These are phyloP conservation scores for Musca vetustissima DNA, from an alignment of 1,140 invertebrate genomes.

Conservation along the genomic window DNA sequence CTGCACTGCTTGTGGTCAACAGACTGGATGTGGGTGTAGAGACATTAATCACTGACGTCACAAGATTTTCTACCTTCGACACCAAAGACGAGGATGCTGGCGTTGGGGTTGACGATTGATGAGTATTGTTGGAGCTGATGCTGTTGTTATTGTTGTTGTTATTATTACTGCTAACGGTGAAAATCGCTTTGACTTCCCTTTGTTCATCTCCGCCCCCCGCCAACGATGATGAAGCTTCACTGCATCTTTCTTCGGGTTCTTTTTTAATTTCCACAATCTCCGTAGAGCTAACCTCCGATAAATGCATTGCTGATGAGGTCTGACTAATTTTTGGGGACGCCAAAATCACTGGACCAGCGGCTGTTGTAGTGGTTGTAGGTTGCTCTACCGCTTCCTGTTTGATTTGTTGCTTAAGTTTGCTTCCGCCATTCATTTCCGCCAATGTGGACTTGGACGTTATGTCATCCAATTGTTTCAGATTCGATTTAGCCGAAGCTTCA, in stretches of 20 bases:
- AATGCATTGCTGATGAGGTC: no score
- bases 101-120: neutral
- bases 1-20: neutral
- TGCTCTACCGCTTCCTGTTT: neutral
- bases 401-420: conserved; percentile 1
- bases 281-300: neutral
- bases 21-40: conserved; percentile 2
- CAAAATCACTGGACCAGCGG: neutral
- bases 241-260: conserved; percentile 4
- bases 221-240: neutral
- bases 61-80: conserved; percentile 5
- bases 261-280: conserved; percentile 1
- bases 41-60: conserved; percentile 15
- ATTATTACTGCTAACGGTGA: neutral
- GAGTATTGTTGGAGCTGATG: neutral
- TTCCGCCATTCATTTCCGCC: neutral
- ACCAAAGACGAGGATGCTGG: no score
- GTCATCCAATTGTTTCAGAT: conserved; percentile 6
- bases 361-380: neutral
- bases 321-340: neutral
- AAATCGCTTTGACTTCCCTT: neutral
- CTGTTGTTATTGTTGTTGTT: neutral
- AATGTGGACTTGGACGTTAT: neutral
- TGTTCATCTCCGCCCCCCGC: no score
- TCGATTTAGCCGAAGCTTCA: conserved; percentile 33